Evolutionary conservation across 2,797 vertebrate species (phyloP).

Genomic region (Choloepus didactylus): DNA sequence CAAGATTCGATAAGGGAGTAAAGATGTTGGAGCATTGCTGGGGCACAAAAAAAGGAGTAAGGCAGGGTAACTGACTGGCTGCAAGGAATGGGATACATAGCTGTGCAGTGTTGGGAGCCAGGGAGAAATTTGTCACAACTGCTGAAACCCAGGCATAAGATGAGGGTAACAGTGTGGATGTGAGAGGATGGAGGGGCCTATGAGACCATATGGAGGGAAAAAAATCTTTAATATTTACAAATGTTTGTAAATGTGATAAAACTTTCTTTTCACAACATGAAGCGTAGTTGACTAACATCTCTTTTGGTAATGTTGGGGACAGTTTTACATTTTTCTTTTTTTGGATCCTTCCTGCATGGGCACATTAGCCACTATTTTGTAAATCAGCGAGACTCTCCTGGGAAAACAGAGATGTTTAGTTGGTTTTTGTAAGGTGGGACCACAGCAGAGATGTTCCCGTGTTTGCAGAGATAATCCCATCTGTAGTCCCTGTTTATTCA

Average conservation of each 20-base stretch:
- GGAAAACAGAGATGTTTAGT: neutral
- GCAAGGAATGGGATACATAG: too few relatives aligned
- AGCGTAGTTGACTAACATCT: too few relatives aligned
- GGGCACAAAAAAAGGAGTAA: neutral
- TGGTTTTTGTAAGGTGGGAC: neutral
- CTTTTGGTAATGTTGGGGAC: neutral
- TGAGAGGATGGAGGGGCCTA: neutral
- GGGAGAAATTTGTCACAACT: too few relatives aligned
- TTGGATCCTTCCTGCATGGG: neutral
- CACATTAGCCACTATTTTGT: neutral
- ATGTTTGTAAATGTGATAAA: neutral
- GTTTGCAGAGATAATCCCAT: neutral
- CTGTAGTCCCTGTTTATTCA: accelerated
- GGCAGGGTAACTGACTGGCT: neutral
- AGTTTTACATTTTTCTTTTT: neutral
- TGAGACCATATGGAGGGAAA: too few relatives aligned
- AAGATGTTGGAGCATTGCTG: neutral
- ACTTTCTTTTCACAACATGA: neutral
- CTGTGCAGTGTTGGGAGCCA: neutral
- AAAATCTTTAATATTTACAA: neutral
- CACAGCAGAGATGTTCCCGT: neutral
- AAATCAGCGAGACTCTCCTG: neutral
- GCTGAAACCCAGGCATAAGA: neutral
- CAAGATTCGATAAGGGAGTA: neutral
- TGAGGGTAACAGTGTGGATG: neutral